These are phyloP conservation scores for Diacarnus erythraeanus DNA, from an alignment of 37 sponge, comb jelly and placozoan species.

Conservation along the genomic window DNA sequence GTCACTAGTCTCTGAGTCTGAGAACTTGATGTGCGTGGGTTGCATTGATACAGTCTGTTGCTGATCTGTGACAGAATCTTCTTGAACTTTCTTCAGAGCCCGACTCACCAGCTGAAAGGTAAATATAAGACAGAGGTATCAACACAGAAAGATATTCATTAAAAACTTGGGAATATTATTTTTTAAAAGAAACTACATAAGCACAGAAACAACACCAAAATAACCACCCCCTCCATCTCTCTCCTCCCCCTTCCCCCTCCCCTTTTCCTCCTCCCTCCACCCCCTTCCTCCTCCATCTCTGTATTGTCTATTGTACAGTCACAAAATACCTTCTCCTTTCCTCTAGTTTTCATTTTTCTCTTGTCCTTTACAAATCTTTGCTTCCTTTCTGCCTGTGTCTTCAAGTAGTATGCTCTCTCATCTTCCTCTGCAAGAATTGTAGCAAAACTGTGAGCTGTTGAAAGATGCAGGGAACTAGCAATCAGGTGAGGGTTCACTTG, in stretches of 20 bases:
- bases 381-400: slow-evolving; percentile 49
- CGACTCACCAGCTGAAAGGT: slow-evolving; percentile 24
- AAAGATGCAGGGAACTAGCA: background rate
- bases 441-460: background rate
- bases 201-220: too few species aligned
- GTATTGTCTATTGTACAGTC: too few species aligned
- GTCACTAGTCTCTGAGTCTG: slow-evolving; percentile 22
- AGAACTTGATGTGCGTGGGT: slow-evolving; percentile 36
- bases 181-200: too few species aligned
- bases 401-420: slow-evolving; percentile 60
- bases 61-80: background rate
- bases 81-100: background rate
- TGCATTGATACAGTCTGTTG: background rate
- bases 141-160: background rate
- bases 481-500: background rate
- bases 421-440: slow-evolving; percentile 46
- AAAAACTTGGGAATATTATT: too few species aligned
- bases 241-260: too few species aligned
- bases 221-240: too few species aligned
- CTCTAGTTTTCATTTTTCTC: slow-evolving; percentile 34
- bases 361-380: background rate
- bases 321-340: slow-evolving; percentile 41
- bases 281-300: too few species aligned
- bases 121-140: background rate
- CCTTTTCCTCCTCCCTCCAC: too few species aligned